Conservation (phyloP, 2,888 invertebrate genomes). For the Enoplolaimus lenunculus region DNA sequence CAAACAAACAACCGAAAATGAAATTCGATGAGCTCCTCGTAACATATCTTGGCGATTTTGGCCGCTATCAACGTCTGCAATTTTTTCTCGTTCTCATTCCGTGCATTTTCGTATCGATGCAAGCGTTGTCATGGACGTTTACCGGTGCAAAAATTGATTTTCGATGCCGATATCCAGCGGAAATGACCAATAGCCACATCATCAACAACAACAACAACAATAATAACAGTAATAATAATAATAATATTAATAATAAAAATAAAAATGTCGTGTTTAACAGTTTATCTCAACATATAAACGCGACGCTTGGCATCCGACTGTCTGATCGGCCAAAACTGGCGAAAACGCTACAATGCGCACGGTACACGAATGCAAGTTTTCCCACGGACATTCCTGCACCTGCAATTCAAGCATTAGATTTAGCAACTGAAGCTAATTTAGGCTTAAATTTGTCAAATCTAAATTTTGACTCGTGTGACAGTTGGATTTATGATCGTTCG, state of each 20-base stretch:
- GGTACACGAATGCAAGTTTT: not conserved
- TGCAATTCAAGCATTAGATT: not conserved
- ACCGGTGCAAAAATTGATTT: conserved; percentile 33
- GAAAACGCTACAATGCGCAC: not conserved
- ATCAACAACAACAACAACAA: too few relatives aligned
- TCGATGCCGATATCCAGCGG: conserved; percentile 25
- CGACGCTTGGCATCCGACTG: not conserved
- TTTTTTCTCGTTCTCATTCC: conserved; percentile 37
- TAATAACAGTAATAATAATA: too few relatives aligned
- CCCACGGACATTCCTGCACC: not conserved
- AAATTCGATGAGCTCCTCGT: conserved; percentile 39
- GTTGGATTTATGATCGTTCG: conserved; percentile 32
- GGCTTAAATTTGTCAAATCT: not conserved
- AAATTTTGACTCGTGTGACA: conserved; percentile 10
- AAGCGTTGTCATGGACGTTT: conserved; percentile 39
- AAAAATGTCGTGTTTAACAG: too few relatives aligned
- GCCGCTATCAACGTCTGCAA: conserved; percentile 31
- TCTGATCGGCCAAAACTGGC: not conserved
- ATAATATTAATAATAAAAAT: too few relatives aligned
- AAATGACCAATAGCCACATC: not conserved
- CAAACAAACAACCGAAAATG: too few relatives aligned
- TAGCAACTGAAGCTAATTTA: not conserved
- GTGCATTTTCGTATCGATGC: conserved; percentile 37
- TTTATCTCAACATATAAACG: not conserved
- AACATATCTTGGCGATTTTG: conserved; percentile 38